Evolutionary conservation across 2,113 vertebrate species (phyloP).

Genomic region (Ochotona princeps): DNA sequence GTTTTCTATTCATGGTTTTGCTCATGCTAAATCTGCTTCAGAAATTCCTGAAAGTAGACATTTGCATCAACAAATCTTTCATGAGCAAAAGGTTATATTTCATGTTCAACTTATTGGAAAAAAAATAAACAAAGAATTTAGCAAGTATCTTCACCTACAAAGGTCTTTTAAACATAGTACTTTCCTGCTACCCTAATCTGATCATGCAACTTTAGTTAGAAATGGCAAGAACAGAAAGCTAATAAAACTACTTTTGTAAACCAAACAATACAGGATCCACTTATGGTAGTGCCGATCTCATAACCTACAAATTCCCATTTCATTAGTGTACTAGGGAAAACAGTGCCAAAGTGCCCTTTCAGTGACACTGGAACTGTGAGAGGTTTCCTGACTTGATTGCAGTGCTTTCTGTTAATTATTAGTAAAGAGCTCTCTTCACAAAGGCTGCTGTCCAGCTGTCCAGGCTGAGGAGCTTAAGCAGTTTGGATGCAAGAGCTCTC

Average conservation of each 20-base stretch:
- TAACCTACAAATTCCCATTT: slow-evolving; percentile 63
- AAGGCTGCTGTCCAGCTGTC: slow-evolving; percentile 49
- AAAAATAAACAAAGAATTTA: slow-evolving; percentile 33
- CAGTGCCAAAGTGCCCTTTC: slow-evolving; percentile 43
- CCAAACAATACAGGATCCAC: slow-evolving; percentile 59
- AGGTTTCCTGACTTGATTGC: slow-evolving; percentile 59
- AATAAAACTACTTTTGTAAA: slow-evolving; percentile 59
- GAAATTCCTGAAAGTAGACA: slow-evolving; percentile 22
- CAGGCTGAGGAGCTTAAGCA: slow-evolving; percentile 22
- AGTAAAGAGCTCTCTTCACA: slow-evolving; percentile 50
- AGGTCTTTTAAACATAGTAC: slow-evolving; percentile 24
- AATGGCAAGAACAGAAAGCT: slow-evolving; percentile 41
- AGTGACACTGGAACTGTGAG: slow-evolving; percentile 53
- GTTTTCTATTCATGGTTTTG: slow-evolving; percentile 43
- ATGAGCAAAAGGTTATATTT: slow-evolving; percentile 48
- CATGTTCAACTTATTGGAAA: slow-evolving; percentile 48
- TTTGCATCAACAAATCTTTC: slow-evolving; percentile 52
- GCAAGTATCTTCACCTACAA: slow-evolving; percentile 47
- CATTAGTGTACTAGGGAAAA: slow-evolving; percentile 40
- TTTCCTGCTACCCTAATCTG: slow-evolving; percentile 48
- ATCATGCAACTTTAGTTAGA: slow-evolving; percentile 37
- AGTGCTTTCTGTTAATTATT: slow-evolving; percentile 65
- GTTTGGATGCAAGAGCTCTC: slow-evolving; percentile 35
- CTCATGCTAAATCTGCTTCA: slow-evolving; percentile 24
- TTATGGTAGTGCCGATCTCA: slow-evolving; percentile 56